A percentile compares a stretch with the other conserved stretches of the same genome.
Evolutionary conservation across 1,140 invertebrate genomes (phyloP).

Genomic region (Papilio dardanus): DNA sequence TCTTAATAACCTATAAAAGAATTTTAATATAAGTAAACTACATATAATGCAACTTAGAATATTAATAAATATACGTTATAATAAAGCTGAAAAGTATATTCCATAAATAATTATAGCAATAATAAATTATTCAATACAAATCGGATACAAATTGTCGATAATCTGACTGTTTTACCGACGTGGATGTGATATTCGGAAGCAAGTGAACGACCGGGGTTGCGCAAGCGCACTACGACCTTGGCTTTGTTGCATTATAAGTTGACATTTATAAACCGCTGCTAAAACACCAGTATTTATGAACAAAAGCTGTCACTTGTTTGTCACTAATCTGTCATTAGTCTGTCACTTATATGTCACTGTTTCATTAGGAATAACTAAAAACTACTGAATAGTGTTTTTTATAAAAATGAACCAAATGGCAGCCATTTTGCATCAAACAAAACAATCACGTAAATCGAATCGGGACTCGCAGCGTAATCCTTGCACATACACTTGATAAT

Average conservation of each 20-base stretch:
- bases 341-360: no score
- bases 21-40: no score
- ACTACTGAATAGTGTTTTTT: no score
- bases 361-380: no score
- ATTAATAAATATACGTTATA: not conserved
- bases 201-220: constrained; percentile 50
- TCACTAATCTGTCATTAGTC: not conserved
- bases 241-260: constrained; percentile 38
- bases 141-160: not conserved
- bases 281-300: not conserved
- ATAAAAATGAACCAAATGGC: no score
- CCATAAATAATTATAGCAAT: not conserved
- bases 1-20: no score
- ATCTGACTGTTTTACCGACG: constrained; percentile 11
- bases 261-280: not conserved
- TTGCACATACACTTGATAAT: no score
- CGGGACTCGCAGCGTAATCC: no score
- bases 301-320: not conserved
- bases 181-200: constrained; percentile 10
- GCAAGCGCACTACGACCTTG: constrained; percentile 49
- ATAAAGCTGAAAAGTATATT: not conserved
- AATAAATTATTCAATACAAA: not conserved
- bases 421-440: no score
- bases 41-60: no score
- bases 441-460: no score